Evolutionary conservation across 2,888 invertebrate species (phyloP).

Genomic region (Poecilobothrus nobilitatus): DNA sequence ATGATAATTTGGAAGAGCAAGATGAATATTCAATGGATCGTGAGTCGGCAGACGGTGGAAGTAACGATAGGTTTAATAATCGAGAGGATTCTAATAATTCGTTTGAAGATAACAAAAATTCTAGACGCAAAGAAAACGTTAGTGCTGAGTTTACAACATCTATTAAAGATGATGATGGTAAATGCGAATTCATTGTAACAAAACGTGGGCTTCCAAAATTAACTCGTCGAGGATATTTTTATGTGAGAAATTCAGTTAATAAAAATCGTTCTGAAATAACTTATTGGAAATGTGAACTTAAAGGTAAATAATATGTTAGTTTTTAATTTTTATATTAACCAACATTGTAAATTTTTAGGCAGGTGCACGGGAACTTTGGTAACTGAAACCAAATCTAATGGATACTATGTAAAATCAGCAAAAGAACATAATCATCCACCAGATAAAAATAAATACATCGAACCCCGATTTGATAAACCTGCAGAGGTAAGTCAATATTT

Average conservation of each 20-base stretch:
- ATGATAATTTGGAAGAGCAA: neutral
- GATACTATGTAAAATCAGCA: neutral
- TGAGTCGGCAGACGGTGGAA: neutral
- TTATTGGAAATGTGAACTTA: neutral
- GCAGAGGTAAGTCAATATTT: neutral
- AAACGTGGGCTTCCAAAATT: neutral
- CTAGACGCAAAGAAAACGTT: too few relatives aligned
- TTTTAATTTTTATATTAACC: neutral
- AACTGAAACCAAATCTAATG: neutral
- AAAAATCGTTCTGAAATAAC: neutral
- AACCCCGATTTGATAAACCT: neutral
- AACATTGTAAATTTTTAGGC: neutral
- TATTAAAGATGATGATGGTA: neutral
- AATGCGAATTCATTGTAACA: neutral
- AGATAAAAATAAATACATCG: neutral
- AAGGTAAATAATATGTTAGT: too few relatives aligned
- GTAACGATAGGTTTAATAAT: neutral
- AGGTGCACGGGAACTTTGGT: neutral
- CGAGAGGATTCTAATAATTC: neutral
- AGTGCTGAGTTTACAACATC: neutral
- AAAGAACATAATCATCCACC: constrained; percentile 7
- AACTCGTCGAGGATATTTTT: neutral
- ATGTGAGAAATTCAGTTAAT: neutral
- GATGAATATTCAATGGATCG: neutral
- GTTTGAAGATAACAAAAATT: neutral